Percentiles rank a stretch among this genome's conserved stretches.
Conservation (phyloP, 92 coral and sea anemone genomes). For the Palythoa grandiflora region DNA sequence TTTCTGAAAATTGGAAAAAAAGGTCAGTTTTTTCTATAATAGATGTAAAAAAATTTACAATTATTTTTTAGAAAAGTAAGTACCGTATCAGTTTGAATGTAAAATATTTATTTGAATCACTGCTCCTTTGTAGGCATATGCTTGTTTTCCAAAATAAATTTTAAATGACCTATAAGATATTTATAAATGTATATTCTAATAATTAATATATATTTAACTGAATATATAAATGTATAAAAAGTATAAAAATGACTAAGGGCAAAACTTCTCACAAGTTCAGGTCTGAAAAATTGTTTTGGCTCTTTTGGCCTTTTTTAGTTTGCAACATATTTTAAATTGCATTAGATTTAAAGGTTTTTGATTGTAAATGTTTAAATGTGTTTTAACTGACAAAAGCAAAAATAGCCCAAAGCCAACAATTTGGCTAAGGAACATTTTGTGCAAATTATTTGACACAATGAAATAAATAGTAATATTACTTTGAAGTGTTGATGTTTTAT, state of each 20-base stretch:
- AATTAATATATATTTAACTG: not conserved
- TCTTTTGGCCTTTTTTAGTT: no score
- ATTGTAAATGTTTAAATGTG: no score
- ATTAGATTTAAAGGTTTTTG: no score
- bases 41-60: no score
- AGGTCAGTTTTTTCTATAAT: no score
- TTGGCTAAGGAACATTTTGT: no score
- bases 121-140: constrained; percentile 16
- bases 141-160: not conserved
- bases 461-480: not conserved
- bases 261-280: constrained; percentile 2
- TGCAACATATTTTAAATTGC: no score
- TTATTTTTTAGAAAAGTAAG: no score
- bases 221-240: not conserved
- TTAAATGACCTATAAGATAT: not conserved
- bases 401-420: no score
- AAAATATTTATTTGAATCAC: constrained; percentile 4
- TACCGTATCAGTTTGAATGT: not conserved
- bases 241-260: constrained; percentile 6
- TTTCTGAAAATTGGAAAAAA: no score
- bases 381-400: no score
- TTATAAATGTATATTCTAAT: not conserved
- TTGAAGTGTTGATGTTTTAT: not conserved
- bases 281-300: not conserved
- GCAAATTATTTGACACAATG: not conserved